phyloP scores from a whole-genome alignment of 1,140 invertebrate genomes.

The Drosophila aff. region DNA sequence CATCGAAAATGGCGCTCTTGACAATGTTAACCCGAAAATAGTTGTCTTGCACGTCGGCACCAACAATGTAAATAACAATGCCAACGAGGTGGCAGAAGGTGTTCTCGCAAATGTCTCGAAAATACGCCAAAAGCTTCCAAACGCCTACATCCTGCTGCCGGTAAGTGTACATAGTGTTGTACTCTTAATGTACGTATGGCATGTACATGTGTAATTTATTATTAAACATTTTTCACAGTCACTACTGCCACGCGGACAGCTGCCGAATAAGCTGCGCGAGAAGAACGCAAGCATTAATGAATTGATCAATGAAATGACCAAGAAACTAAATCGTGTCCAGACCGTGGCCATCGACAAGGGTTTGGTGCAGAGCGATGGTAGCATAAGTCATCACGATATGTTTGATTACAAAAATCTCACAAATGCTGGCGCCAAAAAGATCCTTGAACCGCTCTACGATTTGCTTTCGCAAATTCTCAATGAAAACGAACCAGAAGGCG shows the following conservation, averaged over 20 bases:
- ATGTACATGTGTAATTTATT: background rate
- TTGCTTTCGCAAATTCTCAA: slow-evolving; percentile 90
- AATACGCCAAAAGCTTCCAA: slow-evolving; percentile 91
- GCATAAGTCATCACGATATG: slow-evolving; percentile 94
- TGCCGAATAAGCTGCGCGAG: slow-evolving; percentile 91
- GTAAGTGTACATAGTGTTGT: slow-evolving; percentile 90
- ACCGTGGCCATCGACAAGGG: slow-evolving; percentile 91
- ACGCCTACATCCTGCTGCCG: slow-evolving; percentile 92
- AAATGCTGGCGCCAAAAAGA: slow-evolving; percentile 92
- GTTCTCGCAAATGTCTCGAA: slow-evolving; percentile 91
- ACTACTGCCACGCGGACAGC: slow-evolving; percentile 92
- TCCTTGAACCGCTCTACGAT: slow-evolving; percentile 93
- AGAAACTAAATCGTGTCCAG: slow-evolving; percentile 87
- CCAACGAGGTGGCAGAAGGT: slow-evolving; percentile 92
- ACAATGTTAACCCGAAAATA: slow-evolving; percentile 94
- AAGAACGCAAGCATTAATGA: slow-evolving; percentile 91
- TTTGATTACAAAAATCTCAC: slow-evolving; percentile 94
- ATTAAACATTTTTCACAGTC: slow-evolving; percentile 87
- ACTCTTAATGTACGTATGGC: no score
- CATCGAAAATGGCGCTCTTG: slow-evolving; percentile 94
- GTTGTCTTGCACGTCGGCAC: slow-evolving; percentile 94
- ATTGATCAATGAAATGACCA: slow-evolving; percentile 87
- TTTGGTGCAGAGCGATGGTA: slow-evolving; percentile 91
- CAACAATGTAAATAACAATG: slow-evolving; percentile 92
- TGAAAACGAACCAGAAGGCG: slow-evolving; percentile 90